Percentiles rank a stretch among this genome's conserved stretches.
These are phyloP conservation scores for Drosophila lini DNA, from an alignment of 1,140 invertebrate species.

Conservation along the genomic window DNA sequence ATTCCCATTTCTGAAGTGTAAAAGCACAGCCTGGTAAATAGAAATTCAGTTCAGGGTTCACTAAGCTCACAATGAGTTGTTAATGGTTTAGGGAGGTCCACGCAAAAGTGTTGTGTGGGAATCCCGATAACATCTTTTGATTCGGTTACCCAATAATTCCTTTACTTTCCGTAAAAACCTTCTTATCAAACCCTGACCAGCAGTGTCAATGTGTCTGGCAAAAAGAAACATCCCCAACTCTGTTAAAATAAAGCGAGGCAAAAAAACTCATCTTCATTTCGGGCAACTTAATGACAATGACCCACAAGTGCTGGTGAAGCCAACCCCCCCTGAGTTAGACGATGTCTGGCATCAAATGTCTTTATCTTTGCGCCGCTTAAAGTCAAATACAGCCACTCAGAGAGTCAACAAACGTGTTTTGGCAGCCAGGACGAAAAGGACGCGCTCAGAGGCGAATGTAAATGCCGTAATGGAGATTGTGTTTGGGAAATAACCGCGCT, in stretches of 20 bases:
- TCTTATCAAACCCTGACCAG: conserved; percentile 39
- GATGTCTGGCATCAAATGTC: conserved; percentile 76
- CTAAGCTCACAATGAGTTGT: conserved; percentile 49
- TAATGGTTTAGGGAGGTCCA: conserved; percentile 16
- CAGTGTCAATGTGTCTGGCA: conserved; percentile 29
- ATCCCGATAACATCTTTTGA: conserved; percentile 22
- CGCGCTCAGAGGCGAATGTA: conserved; percentile 58
- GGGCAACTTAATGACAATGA: conserved; percentile 77
- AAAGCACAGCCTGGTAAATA: conserved; percentile 8
- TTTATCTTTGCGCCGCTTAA: conserved; percentile 80
- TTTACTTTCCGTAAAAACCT: conserved; percentile 1
- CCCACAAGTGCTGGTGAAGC: conserved; percentile 63
- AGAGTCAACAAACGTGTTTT: conserved; percentile 65
- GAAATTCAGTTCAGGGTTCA: conserved; percentile 57
- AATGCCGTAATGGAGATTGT: conserved; percentile 80
- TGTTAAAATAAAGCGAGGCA: conserved; percentile 8
- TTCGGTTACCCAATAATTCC: conserved; percentile 33
- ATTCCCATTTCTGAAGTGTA: conserved; percentile 1
- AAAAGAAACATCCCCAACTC: conserved; percentile 3
- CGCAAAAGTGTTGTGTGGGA: conserved; percentile 20
- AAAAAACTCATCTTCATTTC: conserved; percentile 78
- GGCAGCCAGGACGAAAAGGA: conserved; percentile 35
- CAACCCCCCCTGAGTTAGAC: conserved; percentile 9
- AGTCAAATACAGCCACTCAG: conserved; percentile 80
- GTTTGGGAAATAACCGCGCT: conserved; percentile 80